These are phyloP conservation scores for Hylaea fasciaria DNA, from an alignment of 2,888 invertebrate genomes.

Conservation along the genomic window DNA sequence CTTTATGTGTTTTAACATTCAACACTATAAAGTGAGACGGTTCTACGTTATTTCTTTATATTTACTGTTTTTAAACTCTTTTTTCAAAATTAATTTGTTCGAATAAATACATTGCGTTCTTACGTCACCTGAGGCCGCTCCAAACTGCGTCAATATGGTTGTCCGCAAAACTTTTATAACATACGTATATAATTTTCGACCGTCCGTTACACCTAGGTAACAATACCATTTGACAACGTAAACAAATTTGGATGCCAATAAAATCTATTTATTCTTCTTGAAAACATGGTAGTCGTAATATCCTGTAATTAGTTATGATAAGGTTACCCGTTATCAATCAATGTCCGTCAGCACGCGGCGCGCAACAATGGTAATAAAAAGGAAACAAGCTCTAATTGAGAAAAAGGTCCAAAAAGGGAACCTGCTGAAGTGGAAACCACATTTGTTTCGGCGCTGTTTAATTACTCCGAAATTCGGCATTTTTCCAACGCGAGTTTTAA, in stretches of 20 bases:
- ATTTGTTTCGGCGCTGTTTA: constrained; percentile 20
- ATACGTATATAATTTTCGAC: too few species aligned
- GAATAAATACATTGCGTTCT: too few species aligned
- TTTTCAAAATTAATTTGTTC: too few species aligned
- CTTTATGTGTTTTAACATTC: constrained; percentile 5
- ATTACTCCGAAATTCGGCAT: constrained; percentile 10
- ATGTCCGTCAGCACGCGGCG: constrained; percentile 3
- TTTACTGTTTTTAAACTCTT: too few species aligned
- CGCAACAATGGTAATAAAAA: constrained; percentile 1
- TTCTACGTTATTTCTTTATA: too few species aligned
- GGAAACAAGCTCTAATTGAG: constrained; percentile 1
- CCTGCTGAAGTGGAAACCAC: constrained; percentile 16
- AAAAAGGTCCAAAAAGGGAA: constrained; percentile 11
- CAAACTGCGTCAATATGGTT: too few species aligned
- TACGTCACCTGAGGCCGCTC: too few species aligned
- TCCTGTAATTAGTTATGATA: background rate
- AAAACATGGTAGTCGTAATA: background rate
- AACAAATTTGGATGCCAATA: background rate
- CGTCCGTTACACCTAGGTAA: too few species aligned
- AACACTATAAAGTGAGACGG: background rate
- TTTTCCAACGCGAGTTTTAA: constrained; percentile 2
- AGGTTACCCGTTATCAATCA: constrained; percentile 16
- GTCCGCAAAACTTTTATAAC: too few species aligned
- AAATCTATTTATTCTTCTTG: background rate
- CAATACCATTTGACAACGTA: too few species aligned